phyloP scores from a whole-genome alignment of 1,140 invertebrate genomes.

The Calephelis virginiensis region DNA sequence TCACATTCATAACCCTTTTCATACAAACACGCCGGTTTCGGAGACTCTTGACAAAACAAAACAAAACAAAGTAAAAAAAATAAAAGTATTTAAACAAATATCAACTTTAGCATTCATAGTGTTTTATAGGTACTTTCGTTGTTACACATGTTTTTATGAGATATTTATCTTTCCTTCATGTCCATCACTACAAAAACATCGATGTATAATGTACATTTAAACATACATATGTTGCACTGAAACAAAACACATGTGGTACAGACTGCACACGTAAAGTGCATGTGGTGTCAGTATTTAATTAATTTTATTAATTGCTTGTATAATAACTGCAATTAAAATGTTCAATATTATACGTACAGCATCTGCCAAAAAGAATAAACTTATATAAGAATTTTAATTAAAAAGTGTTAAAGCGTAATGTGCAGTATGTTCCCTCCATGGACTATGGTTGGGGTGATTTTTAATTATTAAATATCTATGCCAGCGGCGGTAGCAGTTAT shows the following conservation, averaged over 20 bases:
- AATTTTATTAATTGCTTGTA: slow-evolving; percentile 6
- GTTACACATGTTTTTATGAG: too few species aligned
- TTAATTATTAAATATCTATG: slow-evolving; percentile 75
- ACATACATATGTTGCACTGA: background rate
- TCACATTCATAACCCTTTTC: too few species aligned
- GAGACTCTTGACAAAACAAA: too few species aligned
- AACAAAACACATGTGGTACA: background rate
- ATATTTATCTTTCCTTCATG: too few species aligned
- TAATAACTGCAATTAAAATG: slow-evolving; percentile 8
- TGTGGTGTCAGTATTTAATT: background rate
- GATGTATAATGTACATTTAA: too few species aligned
- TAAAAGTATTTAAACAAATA: too few species aligned
- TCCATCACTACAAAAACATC: too few species aligned
- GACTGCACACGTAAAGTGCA: background rate
- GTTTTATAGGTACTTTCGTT: too few species aligned
- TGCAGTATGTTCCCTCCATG: slow-evolving; percentile 61
- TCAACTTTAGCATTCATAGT: too few species aligned
- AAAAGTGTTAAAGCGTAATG: slow-evolving; percentile 71
- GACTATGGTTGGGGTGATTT: slow-evolving; percentile 68
- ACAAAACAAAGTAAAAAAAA: too few species aligned
- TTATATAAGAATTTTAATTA: slow-evolving; percentile 56
- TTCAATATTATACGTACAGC: slow-evolving; percentile 10
- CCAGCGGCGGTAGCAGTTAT: slow-evolving; percentile 45
- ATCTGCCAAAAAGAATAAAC: slow-evolving; percentile 13
- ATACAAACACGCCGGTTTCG: too few species aligned